Percentiles rank a stretch among this genome's conserved stretches.
Conservation (phyloP, 2,113 vertebrate species). For the Caretta caretta region DNA sequence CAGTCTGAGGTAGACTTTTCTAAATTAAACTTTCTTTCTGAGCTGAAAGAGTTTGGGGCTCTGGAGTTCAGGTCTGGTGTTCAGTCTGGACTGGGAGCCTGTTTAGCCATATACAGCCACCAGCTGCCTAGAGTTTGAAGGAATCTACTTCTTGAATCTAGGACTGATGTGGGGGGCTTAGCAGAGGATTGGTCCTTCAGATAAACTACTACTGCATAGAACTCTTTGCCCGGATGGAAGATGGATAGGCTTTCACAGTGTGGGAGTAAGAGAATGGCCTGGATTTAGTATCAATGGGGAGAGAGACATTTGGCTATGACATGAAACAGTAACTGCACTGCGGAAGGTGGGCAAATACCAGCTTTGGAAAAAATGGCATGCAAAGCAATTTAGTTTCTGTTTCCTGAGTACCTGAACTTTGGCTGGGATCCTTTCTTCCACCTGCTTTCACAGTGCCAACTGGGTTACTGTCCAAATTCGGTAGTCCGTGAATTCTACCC, state of each 20-base stretch:
- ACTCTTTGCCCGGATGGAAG: not conserved
- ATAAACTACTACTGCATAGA: not conserved
- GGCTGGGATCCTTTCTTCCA: not conserved
- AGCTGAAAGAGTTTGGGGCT: not conserved
- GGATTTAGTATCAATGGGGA: not conserved
- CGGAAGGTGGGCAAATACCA: not conserved
- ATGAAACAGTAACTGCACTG: not conserved
- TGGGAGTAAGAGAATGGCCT: not conserved
- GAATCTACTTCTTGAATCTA: not conserved
- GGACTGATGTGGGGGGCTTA: not conserved
- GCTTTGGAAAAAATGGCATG: not conserved
- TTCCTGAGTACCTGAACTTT: not conserved
- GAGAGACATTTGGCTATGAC: not conserved
- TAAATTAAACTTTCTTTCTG: not conserved
- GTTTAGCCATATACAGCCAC: not conserved
- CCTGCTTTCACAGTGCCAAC: not conserved
- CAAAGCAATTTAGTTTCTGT: not conserved
- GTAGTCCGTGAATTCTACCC: not conserved
- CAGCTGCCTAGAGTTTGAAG: not conserved
- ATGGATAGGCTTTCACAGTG: not conserved
- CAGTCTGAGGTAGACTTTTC: not conserved
- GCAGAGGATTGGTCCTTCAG: not conserved
- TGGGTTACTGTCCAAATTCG: not conserved
- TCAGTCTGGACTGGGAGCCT: not conserved
- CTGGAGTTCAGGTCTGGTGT: not conserved